Evolutionary conservation across 2,113 vertebrate genomes (phyloP).

Genomic region (Porphyrio hochstetteri): DNA sequence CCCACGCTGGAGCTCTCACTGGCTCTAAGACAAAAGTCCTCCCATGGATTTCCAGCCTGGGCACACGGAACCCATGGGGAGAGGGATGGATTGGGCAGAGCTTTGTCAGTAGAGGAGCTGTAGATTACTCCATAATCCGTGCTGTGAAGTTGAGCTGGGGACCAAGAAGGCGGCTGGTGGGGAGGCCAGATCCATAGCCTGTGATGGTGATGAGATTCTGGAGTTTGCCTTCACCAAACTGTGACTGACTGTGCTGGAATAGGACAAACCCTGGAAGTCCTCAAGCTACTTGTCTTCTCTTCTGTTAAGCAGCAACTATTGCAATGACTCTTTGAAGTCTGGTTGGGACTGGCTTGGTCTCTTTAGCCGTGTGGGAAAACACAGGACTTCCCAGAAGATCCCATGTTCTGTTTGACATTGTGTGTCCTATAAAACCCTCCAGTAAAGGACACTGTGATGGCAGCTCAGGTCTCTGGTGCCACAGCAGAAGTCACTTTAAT

Average conservation of each 20-base stretch:
- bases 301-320: not conserved
- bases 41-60: not conserved
- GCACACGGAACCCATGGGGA: not conserved
- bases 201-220: not conserved
- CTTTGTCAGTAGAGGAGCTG: not conserved
- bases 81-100: not conserved
- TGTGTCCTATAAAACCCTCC: not conserved
- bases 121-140: not conserved
- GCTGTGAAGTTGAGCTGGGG: not conserved
- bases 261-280: not conserved
- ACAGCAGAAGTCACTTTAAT: not conserved
- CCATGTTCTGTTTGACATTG: not conserved
- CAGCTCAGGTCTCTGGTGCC: not conserved
- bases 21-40: not conserved
- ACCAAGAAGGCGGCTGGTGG: not conserved
- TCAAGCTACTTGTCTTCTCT: not conserved
- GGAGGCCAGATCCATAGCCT: not conserved
- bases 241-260: not conserved
- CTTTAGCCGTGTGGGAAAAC: not conserved
- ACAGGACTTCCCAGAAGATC: not conserved
- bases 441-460: not conserved
- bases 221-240: not conserved
- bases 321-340: not conserved
- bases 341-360: not conserved
- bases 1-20: not conserved